Percentiles rank a stretch among this genome's conserved stretches.
phyloP scores from a whole-genome alignment of 1,140 invertebrate genomes.

The Pseudachorutes palmiensis region DNA sequence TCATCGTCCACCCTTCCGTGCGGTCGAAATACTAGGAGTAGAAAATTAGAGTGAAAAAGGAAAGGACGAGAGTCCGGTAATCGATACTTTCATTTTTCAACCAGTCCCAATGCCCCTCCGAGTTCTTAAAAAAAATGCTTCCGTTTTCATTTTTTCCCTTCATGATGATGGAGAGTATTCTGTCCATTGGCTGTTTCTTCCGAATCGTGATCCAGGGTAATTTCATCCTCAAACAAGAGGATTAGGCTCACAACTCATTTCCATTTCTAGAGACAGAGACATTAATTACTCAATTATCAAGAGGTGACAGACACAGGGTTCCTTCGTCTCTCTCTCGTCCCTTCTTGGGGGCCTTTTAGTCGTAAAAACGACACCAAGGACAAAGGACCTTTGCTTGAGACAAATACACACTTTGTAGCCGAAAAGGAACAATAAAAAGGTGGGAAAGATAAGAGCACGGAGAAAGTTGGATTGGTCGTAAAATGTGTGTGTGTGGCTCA shows the following conservation, averaged over 20 bases:
- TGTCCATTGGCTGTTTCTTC: too few species aligned
- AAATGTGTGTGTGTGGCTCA: slow-evolving; percentile 2
- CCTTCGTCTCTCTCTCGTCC: too few species aligned
- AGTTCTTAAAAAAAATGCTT: neutral
- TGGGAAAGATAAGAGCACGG: slow-evolving; percentile 10
- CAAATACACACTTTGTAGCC: neutral
- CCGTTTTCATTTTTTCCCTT: neutral
- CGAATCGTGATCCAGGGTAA: too few species aligned
- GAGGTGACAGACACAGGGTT: neutral
- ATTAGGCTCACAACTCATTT: too few species aligned
- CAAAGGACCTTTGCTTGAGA: neutral
- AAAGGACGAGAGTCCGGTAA: neutral
- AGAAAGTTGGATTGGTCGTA: slow-evolving; percentile 12
- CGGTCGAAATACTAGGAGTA: neutral
- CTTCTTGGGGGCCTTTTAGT: too few species aligned
- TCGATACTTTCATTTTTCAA: slow-evolving; percentile 2
- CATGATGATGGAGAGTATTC: neutral
- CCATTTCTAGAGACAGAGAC: slow-evolving; percentile 1
- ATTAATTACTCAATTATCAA: slow-evolving; percentile 13
- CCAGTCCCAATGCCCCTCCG: neutral
- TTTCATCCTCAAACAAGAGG: too few species aligned
- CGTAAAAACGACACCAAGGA: neutral
- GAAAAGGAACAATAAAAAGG: slow-evolving; percentile 8
- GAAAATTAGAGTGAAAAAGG: neutral
- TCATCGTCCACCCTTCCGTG: neutral